Base-by-base conservation (phyloP, 2,113 vertebrate species). In the Tor tambroides region DNA sequence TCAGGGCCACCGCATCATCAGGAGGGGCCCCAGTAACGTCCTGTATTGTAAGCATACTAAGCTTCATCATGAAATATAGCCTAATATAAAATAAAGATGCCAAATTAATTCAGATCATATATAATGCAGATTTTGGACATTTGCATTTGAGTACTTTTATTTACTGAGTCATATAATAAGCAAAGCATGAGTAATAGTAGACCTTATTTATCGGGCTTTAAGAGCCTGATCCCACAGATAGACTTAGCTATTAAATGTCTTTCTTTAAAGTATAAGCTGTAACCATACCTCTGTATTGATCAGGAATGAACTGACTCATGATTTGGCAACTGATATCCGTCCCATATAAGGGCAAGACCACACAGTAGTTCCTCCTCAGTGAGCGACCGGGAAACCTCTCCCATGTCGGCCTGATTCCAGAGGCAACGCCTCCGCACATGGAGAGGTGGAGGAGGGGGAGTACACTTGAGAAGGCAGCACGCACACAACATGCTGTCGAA, bases 341-440 rank as follows among this genome's bases (percentile, higher is more conserved):
- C 80, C 94, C 95, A 91, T 95, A 94, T 95, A 93, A 92, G 95
- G 94, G 51, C 91, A 92, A 91, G 91, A 90, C 81, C 91, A 77
- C 80, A 69, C 90, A 90, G 88, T 93, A 91, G 89, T 94, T 93
- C 93, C 93, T 93, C 88, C 89, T 83, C 87, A 81, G 86, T 86
- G 89, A 90, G 38, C 19, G 87, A 93, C 89, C 92, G 93, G 94
- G 94, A 95, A 94, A 91, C 92, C 93, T 41, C 90, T 94, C 95
- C 94, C 93, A 87, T 88, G 61, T 90, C 92, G 94, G 94, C 91
- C 3, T 35, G 21, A 79, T 49, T 94, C 94, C 94, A 95, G 88
- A 49, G 49, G 46, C 49, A 32, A 86, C 74, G 84, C 90, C 89
- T 76, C 77, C 69, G 46, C 75, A 87, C 89, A 71, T 90, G 88